Evolutionary conservation across 2,797 vertebrate species (phyloP).

Genomic region (Zalophus californianus): DNA sequence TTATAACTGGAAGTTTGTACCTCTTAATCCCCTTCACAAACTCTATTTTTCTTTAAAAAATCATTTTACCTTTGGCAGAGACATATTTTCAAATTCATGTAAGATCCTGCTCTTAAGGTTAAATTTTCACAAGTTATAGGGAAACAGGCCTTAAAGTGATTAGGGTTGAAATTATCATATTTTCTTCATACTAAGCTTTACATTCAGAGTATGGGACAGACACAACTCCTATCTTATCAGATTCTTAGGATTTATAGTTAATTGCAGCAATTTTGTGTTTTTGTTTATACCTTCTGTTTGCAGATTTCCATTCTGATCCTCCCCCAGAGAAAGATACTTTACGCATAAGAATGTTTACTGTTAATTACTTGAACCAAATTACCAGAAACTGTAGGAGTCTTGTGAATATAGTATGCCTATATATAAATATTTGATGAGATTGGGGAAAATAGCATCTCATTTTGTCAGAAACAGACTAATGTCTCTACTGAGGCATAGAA

Average conservation of each 20-base stretch:
- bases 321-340: not conserved
- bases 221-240: not conserved
- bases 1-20: not conserved
- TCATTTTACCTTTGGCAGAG: not conserved
- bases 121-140: not conserved
- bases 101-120: not conserved
- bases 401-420: not conserved
- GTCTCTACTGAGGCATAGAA: slow-evolving; percentile 52
- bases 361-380: slow-evolving; percentile 31
- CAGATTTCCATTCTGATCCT: not conserved
- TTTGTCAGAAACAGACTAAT: slow-evolving; percentile 44
- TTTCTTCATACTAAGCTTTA: not conserved
- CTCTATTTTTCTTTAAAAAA: not conserved
- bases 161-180: not conserved
- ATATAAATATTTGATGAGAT: not conserved
- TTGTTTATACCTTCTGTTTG: not conserved
- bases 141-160: not conserved
- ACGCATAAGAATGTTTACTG: not conserved
- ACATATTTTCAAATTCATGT: not conserved
- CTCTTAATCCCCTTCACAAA: not conserved
- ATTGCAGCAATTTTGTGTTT: not conserved
- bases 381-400: not conserved
- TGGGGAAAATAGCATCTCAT: not conserved
- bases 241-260: not conserved
- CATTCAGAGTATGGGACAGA: not conserved